Evolutionary conservation across 2,113 vertebrate genomes (phyloP).

Genomic region (Scalopus aquaticus): DNA sequence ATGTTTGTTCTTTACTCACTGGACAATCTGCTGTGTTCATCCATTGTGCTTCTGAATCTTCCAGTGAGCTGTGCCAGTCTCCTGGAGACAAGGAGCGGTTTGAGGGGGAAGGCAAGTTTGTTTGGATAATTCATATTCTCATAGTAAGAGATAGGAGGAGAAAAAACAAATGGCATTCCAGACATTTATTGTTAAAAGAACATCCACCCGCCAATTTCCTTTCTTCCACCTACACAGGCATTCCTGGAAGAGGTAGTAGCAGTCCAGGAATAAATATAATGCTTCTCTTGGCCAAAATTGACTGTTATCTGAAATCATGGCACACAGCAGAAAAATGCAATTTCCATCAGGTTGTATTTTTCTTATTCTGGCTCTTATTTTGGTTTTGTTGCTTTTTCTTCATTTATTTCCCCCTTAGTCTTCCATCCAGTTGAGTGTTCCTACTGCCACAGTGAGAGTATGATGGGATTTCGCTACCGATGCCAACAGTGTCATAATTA

Average conservation of each 20-base stretch:
- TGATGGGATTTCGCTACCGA: constrained; percentile 99
- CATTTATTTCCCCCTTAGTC: constrained; percentile 86
- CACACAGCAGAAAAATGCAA: not conserved
- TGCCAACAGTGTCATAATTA: constrained; percentile 99
- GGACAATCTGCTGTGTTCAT: not conserved
- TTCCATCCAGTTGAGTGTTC: constrained; percentile 99
- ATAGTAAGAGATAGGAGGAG: not conserved
- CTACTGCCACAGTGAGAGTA: constrained; percentile 99
- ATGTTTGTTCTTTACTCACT: not conserved
- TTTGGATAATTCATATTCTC: constrained; percentile 50
- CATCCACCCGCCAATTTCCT: not conserved
- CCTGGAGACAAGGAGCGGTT: constrained; percentile 9
- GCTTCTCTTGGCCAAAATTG: not conserved
- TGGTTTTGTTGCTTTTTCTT: not conserved
- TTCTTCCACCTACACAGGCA: not conserved
- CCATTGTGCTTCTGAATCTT: not conserved
- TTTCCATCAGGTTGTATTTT: not conserved
- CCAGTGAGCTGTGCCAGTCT: not conserved
- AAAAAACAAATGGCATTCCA: not conserved
- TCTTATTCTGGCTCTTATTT: constrained; percentile 7
- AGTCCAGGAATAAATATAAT: not conserved
- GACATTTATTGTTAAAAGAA: not conserved
- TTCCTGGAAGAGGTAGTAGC: not conserved
- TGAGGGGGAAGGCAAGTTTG: not conserved
- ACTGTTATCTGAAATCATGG: not conserved